Conservation (phyloP, 1,140 invertebrate species). For the Phymorhynchus buccinoides region DNA sequence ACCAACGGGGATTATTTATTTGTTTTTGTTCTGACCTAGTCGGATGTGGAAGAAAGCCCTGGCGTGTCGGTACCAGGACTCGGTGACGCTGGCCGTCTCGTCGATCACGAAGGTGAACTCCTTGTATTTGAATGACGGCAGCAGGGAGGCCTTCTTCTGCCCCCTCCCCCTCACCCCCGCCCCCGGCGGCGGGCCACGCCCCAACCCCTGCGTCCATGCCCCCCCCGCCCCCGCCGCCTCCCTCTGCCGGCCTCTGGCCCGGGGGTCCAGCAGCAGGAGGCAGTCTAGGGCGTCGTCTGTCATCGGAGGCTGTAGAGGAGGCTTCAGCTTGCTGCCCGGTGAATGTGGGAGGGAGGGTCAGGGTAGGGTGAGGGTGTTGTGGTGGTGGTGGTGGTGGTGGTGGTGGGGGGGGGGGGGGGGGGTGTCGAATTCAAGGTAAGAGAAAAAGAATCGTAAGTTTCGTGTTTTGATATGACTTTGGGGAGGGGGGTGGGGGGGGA, state of each 20-base stretch:
- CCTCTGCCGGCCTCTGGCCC: neutral
- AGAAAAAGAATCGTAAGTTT: no score
- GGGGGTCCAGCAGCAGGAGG: neutral
- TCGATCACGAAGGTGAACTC: slow-evolving; percentile 19
- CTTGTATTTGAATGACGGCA: neutral
- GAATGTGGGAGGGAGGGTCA: no score
- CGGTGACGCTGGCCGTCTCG: neutral
- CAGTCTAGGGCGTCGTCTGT: neutral
- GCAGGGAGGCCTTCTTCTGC: neutral
- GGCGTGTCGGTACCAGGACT: neutral
- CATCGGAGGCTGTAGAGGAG: neutral
- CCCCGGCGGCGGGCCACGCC: no score
- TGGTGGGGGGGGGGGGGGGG: no score
- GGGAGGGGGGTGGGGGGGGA: no score
- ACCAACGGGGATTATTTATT: no score
- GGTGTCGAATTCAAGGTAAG: no score
- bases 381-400: no score
- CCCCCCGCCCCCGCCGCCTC: neutral
- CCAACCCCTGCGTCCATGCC: no score
- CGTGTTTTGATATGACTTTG: no score
- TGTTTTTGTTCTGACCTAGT: neutral
- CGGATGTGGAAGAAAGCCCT: neutral
- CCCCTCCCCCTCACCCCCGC: neutral
- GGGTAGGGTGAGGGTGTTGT: no score
- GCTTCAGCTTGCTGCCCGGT: neutral